Evolutionary conservation across 2,888 invertebrate species (phyloP), one percentile per base, ranked within the genome.

Genomic region (Thera obeliscata): DNA sequence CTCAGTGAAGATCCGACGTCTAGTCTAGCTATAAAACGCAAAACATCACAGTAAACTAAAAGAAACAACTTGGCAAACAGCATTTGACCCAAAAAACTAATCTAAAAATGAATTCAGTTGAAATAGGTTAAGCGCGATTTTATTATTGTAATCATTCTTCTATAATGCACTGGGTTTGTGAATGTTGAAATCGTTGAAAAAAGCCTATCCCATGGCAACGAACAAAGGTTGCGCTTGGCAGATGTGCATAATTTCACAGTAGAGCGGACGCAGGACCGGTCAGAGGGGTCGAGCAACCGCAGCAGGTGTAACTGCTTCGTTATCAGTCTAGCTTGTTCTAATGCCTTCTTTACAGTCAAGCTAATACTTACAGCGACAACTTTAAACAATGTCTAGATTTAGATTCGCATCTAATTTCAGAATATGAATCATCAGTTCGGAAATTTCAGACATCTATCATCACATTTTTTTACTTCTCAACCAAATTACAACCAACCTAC

Each of bases 201-300:
- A 66, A 56, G 66, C 69, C 66, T 63, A 66, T 69, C 69, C 66
- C 63, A 58, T 63, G 69, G 66, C 62, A 66, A 69, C 66, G 66
- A 41, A 66, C 63, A 71, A 69, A 69, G 63, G 77, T 78, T 79
- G 75, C 77, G 76, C 78, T 77, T 71, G 79, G 82, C 88, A 90
- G 89, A 89, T 90, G 90, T 83, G 84, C 83, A 88, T 91, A 88
- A 91, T 92, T 93, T 92, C 84, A 90, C 88, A 88, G 91, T 86
- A 80, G 85, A 90, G 78, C 83, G 88, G 84, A 80, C 85, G 82
- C 81, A 78, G 78, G 87, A 87, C 88, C 87, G 88, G 88, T 89
- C 87, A 84, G 86, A 80, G 83, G 87, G 87, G 85, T 82, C 82
- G 81, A 74, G 72, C 82, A 80, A 85, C 85, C 86, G 81, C 86